Percentiles rank a stretch among this genome's conserved stretches.
Conservation (phyloP, 2,113 vertebrate genomes). For the Benitochromis conjunctus region DNA sequence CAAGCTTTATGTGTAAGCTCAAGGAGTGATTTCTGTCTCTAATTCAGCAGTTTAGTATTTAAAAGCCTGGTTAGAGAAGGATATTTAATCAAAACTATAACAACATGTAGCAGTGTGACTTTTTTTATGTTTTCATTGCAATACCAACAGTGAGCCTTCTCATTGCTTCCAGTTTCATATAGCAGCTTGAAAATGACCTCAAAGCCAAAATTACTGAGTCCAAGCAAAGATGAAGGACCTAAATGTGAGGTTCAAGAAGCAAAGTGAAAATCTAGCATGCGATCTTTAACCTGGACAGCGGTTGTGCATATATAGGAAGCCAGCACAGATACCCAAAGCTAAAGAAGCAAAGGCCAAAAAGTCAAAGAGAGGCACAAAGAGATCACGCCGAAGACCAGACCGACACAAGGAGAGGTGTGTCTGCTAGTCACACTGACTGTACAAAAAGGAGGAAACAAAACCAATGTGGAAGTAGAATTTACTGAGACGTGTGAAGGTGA, state of each 20-base stretch:
- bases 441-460: background rate
- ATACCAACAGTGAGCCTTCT: background rate
- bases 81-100: background rate
- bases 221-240: background rate
- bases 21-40: background rate
- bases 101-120: background rate
- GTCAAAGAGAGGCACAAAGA: background rate
- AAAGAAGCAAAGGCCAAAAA: background rate
- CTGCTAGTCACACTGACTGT: background rate
- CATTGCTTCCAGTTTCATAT: background rate
- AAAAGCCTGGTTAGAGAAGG: accelerated
- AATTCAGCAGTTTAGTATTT: background rate
- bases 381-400: background rate
- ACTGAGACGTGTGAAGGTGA: background rate
- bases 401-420: background rate
- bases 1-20: accelerated
- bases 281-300: background rate
- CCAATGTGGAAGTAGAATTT: background rate
- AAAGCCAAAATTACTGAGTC: background rate
- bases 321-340: accelerated
- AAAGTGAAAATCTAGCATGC: accelerated
- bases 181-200: background rate
- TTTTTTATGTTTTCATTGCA: background rate
- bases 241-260: background rate
- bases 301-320: background rate